Conservation (phyloP, 23 tunicate species). For the Halocynthia aurantium region DNA sequence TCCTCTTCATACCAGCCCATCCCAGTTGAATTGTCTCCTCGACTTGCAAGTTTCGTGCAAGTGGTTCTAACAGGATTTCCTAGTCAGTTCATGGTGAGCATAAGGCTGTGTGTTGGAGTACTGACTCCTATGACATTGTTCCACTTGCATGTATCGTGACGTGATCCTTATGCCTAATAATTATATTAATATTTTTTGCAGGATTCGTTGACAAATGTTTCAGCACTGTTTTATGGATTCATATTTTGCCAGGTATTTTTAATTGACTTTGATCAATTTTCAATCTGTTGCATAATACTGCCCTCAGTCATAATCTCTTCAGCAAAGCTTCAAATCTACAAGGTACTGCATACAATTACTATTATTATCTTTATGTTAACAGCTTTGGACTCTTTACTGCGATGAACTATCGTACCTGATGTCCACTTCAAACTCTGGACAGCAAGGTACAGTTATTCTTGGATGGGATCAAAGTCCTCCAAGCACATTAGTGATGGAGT, state of each 20-base stretch:
- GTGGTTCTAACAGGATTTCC: slow-evolving; percentile 57
- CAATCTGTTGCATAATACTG: neutral
- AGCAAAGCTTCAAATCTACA: no score
- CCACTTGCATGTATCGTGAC: neutral
- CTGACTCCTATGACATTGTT: neutral
- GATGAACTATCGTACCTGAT: slow-evolving; percentile 53
- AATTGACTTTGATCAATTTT: neutral
- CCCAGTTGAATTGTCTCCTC: slow-evolving; percentile 28
- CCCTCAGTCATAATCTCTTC: no score
- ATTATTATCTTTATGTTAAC: neutral
- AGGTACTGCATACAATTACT: neutral
- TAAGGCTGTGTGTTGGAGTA: neutral
- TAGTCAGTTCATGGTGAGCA: slow-evolving; percentile 30
- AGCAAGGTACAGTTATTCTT: neutral
- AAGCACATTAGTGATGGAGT: slow-evolving; percentile 33
- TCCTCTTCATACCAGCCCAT: slow-evolving; percentile 46
- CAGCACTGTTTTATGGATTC: slow-evolving; percentile 59
- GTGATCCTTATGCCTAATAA: neutral
- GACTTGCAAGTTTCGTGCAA: slow-evolving; percentile 54
- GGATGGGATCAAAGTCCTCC: slow-evolving; percentile 26
- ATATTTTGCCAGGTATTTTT: slow-evolving; percentile 65
- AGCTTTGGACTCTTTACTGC: slow-evolving; percentile 92
- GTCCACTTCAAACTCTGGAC: slow-evolving; percentile 3
- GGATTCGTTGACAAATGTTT: slow-evolving; percentile 11
- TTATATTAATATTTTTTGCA: neutral